phyloP scores from a whole-genome alignment of 2,797 vertebrate species.

The Pagetopsis macropterus region DNA sequence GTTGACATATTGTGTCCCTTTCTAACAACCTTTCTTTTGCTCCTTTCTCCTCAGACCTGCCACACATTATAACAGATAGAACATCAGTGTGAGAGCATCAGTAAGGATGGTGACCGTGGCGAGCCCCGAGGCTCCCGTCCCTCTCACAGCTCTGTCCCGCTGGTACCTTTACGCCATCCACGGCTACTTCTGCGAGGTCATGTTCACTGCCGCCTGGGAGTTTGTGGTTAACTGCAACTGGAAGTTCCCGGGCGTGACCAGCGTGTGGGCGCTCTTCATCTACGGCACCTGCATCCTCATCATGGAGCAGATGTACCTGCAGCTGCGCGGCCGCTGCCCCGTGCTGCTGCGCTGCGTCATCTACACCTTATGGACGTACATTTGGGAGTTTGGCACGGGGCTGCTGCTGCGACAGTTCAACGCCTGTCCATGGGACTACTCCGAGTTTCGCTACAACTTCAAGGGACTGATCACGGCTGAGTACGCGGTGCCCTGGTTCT shows the following conservation, averaged over 20 bases:
- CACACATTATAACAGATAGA: neutral
- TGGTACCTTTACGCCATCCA: constrained; percentile 99
- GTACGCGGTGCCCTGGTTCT: constrained; percentile 98
- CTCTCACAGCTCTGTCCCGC: constrained; percentile 91
- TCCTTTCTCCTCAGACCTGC: constrained; percentile 44
- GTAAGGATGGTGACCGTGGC: constrained; percentile 76
- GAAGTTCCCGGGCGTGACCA: constrained; percentile 98
- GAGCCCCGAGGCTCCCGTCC: constrained; percentile 81
- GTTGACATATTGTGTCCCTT: neutral
- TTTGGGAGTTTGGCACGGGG: constrained; percentile 98
- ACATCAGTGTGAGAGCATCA: constrained; percentile 4
- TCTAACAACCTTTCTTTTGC: neutral
- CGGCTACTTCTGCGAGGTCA: constrained; percentile 98
- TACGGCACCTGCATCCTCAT: constrained; percentile 98
- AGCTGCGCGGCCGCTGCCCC: constrained; percentile 87
- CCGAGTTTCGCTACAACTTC: constrained; percentile 97
- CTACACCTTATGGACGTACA: constrained; percentile 97
- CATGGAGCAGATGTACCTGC: constrained; percentile 95
- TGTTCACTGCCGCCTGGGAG: constrained; percentile 99
- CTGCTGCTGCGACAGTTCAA: constrained; percentile 93
- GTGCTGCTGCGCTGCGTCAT: constrained; percentile 93
- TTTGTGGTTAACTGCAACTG: constrained; percentile 96
- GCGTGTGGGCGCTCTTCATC: constrained; percentile 98
- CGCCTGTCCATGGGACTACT: constrained; percentile 99
- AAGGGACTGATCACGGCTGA: constrained; percentile 98